These are phyloP conservation scores for Planiliza haematocheilus DNA, from an alignment of 2,113 vertebrate genomes.

Conservation along the genomic window DNA sequence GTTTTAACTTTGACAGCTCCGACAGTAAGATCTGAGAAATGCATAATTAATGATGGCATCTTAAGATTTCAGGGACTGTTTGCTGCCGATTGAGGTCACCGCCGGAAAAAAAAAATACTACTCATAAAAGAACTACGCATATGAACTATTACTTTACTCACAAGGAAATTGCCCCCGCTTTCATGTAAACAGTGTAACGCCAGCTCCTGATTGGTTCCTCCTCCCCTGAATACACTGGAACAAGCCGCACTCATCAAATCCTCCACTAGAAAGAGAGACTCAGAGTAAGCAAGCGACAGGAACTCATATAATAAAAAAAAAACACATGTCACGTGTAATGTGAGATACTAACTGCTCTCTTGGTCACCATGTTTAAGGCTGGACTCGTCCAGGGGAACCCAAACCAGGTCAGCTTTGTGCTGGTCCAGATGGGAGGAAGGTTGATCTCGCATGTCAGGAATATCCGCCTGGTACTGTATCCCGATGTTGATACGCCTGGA, in stretches of 20 bases:
- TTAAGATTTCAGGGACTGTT: too few relatives aligned
- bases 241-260: conserved; percentile 92
- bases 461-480: conserved; percentile 92
- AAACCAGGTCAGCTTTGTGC: conserved; percentile 92
- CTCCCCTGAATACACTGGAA: conserved; percentile 93
- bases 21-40: too few relatives aligned
- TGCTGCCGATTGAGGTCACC: too few relatives aligned
- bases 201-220: conserved; percentile 97
- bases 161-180: conserved; percentile 90
- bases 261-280: conserved; percentile 82
- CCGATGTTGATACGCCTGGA: conserved; percentile 97
- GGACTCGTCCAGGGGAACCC: conserved; percentile 85
- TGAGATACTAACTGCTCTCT: conserved; percentile 82
- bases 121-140: too few relatives aligned
- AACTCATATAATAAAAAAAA: not conserved
- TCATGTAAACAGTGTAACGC: conserved; percentile 93
- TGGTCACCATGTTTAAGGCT: conserved; percentile 79
- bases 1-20: too few relatives aligned
- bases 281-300: not conserved
- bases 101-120: too few relatives aligned
- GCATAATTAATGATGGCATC: too few relatives aligned
- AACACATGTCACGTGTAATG: not conserved
- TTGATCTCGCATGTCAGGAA: conserved; percentile 86
- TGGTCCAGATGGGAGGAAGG: conserved; percentile 84
- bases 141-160: conserved; percentile 76